phyloP scores from a whole-genome alignment of 2,888 invertebrate species.

The Hypomecis punctinalis region DNA sequence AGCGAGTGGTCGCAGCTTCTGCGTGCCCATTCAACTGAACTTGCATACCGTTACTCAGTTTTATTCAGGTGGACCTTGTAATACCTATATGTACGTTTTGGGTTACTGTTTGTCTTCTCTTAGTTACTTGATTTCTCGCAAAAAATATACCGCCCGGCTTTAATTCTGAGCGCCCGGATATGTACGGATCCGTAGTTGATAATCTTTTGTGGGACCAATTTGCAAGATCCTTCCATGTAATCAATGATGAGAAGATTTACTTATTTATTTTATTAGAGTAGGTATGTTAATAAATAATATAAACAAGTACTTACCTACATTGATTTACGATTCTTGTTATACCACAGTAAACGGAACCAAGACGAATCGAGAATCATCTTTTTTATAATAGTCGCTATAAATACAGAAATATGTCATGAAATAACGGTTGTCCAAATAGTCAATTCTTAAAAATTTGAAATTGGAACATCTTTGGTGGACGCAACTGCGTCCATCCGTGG shows the following conservation, averaged over 20 bases:
- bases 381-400: neutral
- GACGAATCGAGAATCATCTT: no score
- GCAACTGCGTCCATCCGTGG: slow-evolving; percentile 57
- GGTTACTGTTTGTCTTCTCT: no score
- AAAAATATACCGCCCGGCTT: no score
- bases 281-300: neutral
- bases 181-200: no score
- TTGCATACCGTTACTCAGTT: slow-evolving; percentile 42
- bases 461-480: slow-evolving; percentile 31
- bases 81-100: no score
- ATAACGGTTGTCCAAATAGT: neutral
- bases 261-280: neutral
- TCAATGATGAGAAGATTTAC: no score
- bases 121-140: no score
- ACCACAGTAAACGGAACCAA: neutral
- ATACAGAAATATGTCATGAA: neutral
- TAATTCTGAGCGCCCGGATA: no score
- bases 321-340: neutral
- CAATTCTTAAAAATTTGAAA: slow-evolving; percentile 13
- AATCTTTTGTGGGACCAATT: no score
- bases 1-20: slow-evolving; percentile 12
- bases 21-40: slow-evolving; percentile 42
- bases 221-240: no score
- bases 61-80: slow-evolving; percentile 20
- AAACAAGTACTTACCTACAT: neutral